Base-by-base conservation (phyloP, 35 echinoderm and acorn worm species). In the Strongylocentrotus purpuratus region DNA sequence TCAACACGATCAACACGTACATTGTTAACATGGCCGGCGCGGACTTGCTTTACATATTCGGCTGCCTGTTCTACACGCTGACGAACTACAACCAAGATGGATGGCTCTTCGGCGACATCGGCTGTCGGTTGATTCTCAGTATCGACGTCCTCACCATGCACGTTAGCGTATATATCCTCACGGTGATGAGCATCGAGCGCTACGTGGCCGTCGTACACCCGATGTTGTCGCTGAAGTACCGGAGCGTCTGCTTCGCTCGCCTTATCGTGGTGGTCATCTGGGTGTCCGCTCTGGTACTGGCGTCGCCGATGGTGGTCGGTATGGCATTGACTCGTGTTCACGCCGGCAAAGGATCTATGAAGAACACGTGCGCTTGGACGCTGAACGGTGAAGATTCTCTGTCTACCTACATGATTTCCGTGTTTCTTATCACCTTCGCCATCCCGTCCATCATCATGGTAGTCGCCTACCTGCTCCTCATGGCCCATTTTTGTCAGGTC, bases 191-290 rank as follows among this genome's bases (percentile, higher is more conserved):
- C 65, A 91, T 99, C 25, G 97, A 99, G 85, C 90, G 97, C 4
- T 99, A 97, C 46, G 96, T 99, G 2, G 97, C 97, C 15, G 96
- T 99, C 0, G 97, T 97, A 5, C 95, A 96, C 28, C 97, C 97
- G 8, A 99, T 99, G 61, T 46, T 97, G 86, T 99, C 97, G 12
- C 85, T 96, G 1, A 71, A 94, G 48, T 99, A 97, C 59, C 97
- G 97, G 0, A 97, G 96, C 59, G 61, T 94, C 8, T 86, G 93
- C 31, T 95, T 95, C 33, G 96, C 97, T 47, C 94, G 96, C 2
- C 47, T 94, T 22, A 92, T 99, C 50, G 95, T 95, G 48, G 95
- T 60, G 3, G n/a, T 33, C 4, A 89, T 97, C 31, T 99, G 97
- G 97, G 89, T 96, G 9, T 92, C 94, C 13, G 95, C 96, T 5